Evolutionary conservation across 2,113 vertebrate genomes (phyloP).

Genomic region (Crypturellus undulatus): DNA sequence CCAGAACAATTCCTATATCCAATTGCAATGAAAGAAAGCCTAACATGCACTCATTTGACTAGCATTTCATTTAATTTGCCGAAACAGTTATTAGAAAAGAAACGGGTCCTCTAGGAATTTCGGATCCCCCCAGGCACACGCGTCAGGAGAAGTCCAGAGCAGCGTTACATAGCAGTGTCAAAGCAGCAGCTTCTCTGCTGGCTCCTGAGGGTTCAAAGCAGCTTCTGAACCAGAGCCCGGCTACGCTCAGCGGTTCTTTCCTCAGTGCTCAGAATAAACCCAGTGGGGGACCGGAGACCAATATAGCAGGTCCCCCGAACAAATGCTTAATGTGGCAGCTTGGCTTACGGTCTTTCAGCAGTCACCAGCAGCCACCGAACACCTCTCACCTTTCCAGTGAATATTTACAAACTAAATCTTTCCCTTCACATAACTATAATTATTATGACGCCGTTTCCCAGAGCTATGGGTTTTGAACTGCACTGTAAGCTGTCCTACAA

Average conservation of each 20-base stretch:
- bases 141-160: background rate
- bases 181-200: background rate
- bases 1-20: background rate
- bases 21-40: background rate
- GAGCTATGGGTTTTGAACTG: background rate
- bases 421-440: background rate
- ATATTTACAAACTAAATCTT: background rate
- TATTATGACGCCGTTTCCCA: background rate
- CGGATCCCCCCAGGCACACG: rapidly evolving
- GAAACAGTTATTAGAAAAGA: background rate
- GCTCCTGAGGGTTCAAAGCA: rapidly evolving
- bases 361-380: background rate
- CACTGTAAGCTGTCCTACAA: background rate
- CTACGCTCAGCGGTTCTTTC: background rate
- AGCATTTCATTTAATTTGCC: background rate
- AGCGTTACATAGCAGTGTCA: rapidly evolving
- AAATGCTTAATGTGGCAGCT: background rate
- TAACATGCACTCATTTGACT: background rate
- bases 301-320: rapidly evolving
- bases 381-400: background rate
- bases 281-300: rapidly evolving
- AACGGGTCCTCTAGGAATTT: background rate
- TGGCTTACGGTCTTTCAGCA: rapidly evolving
- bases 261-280: background rate
- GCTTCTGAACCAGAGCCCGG: rapidly evolving